Percentiles rank a stretch among this genome's conserved stretches.
phyloP scores from a whole-genome alignment of 2,888 invertebrate genomes.

The Drosophila kuntzei region DNA sequence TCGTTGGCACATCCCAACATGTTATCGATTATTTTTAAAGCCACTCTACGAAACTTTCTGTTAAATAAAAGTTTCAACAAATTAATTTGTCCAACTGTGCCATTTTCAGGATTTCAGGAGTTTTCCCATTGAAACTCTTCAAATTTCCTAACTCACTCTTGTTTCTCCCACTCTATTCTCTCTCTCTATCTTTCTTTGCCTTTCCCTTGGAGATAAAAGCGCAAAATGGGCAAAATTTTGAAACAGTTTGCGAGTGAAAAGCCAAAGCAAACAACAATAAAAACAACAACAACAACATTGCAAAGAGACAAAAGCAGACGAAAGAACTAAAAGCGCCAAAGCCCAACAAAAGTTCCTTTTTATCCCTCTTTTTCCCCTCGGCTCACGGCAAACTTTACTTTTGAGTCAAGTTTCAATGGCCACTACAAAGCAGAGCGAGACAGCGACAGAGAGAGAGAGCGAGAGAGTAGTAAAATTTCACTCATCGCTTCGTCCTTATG shows the following conservation, averaged over 20 bases:
- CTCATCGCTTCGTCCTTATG: slow-evolving; percentile 81
- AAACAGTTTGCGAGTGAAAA: slow-evolving; percentile 68
- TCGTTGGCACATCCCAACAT: neutral
- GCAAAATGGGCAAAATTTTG: slow-evolving; percentile 57
- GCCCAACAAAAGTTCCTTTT: slow-evolving; percentile 29
- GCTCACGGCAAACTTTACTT: slow-evolving; percentile 57
- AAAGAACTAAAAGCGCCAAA: slow-evolving; percentile 51
- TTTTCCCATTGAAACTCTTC: slow-evolving; percentile 42
- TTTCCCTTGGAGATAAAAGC: slow-evolving; percentile 61
- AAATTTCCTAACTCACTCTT: slow-evolving; percentile 9
- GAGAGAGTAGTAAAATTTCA: slow-evolving; percentile 46
- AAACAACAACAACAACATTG: slow-evolving; percentile 33
- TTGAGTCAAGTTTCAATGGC: slow-evolving; percentile 71
- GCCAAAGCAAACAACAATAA: slow-evolving; percentile 37
- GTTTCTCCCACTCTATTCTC: slow-evolving; percentile 10
- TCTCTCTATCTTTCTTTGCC: slow-evolving; percentile 30
- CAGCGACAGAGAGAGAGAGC: slow-evolving; percentile 11
- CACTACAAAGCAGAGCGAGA: slow-evolving; percentile 36
- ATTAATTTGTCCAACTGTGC: slow-evolving; percentile 30
- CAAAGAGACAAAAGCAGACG: slow-evolving; percentile 62
- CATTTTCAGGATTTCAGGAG: slow-evolving; percentile 49
- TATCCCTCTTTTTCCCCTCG: neutral
- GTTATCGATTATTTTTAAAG: slow-evolving; percentile 2
- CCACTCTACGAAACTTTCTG: slow-evolving; percentile 1
- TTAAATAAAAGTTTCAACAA: slow-evolving; percentile 7